Conservation (phyloP, 2,888 invertebrate genomes). For the Chloroclystis v-ata region DNA sequence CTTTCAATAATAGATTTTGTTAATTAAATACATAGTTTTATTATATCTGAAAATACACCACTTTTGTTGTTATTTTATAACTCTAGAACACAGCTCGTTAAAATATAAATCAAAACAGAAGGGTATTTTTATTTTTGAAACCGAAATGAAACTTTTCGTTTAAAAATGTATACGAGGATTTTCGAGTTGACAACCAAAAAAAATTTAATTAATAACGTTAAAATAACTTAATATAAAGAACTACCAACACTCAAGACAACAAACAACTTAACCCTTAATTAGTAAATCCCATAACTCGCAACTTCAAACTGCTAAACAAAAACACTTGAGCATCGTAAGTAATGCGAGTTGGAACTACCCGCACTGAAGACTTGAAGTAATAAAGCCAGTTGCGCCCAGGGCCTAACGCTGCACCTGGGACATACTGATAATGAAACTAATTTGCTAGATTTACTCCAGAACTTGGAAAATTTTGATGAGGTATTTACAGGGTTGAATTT, state of each 20-base stretch:
- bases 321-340: constrained; percentile 30
- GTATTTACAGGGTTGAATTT: not conserved
- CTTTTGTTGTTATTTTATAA: too few relatives aligned
- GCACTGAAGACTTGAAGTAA: constrained; percentile 47
- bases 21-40: too few relatives aligned
- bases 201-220: too few relatives aligned
- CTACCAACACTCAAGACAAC: not conserved
- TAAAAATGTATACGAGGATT: too few relatives aligned
- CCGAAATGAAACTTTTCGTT: too few relatives aligned
- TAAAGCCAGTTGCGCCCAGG: constrained; percentile 41
- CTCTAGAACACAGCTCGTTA: too few relatives aligned
- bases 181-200: too few relatives aligned
- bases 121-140: too few relatives aligned
- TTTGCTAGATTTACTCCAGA: constrained; percentile 46
- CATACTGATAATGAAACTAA: constrained; percentile 53
- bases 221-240: not conserved
- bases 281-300: constrained; percentile 2
- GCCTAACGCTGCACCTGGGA: constrained; percentile 47
- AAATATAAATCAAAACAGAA: too few relatives aligned
- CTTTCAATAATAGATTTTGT: too few relatives aligned
- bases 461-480: constrained; percentile 18
- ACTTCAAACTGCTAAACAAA: constrained; percentile 20
- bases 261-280: not conserved
- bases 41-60: too few relatives aligned
- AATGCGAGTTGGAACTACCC: constrained; percentile 38